phyloP scores from a whole-genome alignment of 2,888 invertebrate genomes.

The Plutella xylostella region DNA sequence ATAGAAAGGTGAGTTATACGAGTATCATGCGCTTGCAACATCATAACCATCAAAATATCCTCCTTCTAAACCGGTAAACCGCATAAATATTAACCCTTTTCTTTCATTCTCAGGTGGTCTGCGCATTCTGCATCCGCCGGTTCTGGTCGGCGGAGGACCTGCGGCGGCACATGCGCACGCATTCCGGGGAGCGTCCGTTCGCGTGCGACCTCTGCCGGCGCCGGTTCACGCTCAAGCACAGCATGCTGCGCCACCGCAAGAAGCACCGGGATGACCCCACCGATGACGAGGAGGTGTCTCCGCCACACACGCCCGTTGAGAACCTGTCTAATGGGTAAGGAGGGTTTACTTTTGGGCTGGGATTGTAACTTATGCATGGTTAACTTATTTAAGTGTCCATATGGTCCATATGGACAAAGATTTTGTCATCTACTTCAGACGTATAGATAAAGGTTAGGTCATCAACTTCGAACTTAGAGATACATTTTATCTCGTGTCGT shows the following conservation, averaged over 20 bases:
- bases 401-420: no score
- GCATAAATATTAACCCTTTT: no score
- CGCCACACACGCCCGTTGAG: slow-evolving; percentile 54
- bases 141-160: slow-evolving; percentile 97
- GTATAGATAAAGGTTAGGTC: no score
- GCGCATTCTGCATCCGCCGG: slow-evolving; percentile 92
- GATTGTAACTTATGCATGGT: not conserved
- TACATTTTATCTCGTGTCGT: no score
- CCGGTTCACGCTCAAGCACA: slow-evolving; percentile 92
- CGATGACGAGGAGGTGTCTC: slow-evolving; percentile 64
- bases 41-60: no score
- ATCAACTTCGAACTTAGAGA: no score
- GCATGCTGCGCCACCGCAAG: slow-evolving; percentile 93
- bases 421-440: no score
- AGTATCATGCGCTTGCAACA: no score
- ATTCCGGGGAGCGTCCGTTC: slow-evolving; percentile 92
- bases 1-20: slow-evolving; percentile 81
- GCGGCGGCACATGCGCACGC: slow-evolving; percentile 93
- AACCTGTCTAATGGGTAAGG: slow-evolving; percentile 51
- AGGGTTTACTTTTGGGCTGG: no score
- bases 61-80: no score
- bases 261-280: slow-evolving; percentile 78
- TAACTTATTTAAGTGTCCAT: no score
- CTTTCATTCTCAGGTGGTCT: slow-evolving; percentile 72
- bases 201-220: slow-evolving; percentile 90